Conservation (phyloP, 37 sponge, comb jelly and placozoan genomes). For the Halisarca cf. caerulea region DNA sequence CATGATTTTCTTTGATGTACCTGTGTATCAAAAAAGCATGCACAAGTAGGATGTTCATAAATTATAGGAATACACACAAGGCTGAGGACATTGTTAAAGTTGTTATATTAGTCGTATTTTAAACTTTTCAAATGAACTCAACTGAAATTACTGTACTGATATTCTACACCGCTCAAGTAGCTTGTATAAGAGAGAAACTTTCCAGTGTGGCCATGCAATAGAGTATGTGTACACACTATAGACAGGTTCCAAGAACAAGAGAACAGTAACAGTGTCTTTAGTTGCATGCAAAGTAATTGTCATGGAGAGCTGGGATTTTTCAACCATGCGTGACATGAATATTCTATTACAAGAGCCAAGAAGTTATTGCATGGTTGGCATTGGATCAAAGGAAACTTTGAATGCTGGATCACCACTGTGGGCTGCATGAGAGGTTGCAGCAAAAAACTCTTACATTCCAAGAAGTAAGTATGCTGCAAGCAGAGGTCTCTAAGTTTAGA, state of each 20-base stretch:
- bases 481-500: too few species aligned
- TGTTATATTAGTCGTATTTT: conserved; percentile 39
- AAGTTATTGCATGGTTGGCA: conserved; percentile 60
- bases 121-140: conserved; percentile 20
- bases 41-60: conserved; percentile 50
- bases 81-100: conserved; percentile 49
- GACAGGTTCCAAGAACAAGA: conserved; percentile 82
- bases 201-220: neutral
- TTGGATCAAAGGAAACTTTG: conserved; percentile 55
- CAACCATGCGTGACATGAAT: conserved; percentile 53
- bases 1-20: conserved; percentile 57
- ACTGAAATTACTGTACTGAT: conserved; percentile 63
- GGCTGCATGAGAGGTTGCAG: conserved; percentile 56
- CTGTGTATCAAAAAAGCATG: conserved; percentile 13
- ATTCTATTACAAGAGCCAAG: conserved; percentile 77
- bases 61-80: conserved; percentile 48
- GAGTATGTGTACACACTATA: conserved; percentile 51
- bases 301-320: conserved; percentile 47
- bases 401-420: conserved; percentile 32
- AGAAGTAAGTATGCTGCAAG: too few species aligned
- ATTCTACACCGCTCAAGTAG: conserved; percentile 73
- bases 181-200: conserved; percentile 41
- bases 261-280: conserved; percentile 65
- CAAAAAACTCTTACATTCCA: neutral
- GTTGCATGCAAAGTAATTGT: conserved; percentile 54